Base-by-base conservation (phyloP, 1,140 invertebrate species). In the Proctacanthus coquilletti region DNA sequence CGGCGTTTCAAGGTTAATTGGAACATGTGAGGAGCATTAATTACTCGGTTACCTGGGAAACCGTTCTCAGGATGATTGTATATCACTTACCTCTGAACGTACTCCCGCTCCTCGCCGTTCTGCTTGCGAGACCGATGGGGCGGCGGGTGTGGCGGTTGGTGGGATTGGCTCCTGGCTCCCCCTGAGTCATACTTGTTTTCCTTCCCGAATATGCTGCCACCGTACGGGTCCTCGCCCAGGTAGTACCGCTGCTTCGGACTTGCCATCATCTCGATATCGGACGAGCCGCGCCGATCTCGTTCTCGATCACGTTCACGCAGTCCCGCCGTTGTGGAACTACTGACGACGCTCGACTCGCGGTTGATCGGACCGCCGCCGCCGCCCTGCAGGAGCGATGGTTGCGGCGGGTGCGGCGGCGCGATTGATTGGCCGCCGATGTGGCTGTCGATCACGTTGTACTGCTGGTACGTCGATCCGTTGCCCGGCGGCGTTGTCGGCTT, bases 211-310 rank as follows among this genome's bases (percentile, higher is more conserved):
- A 83, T 79, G 51, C 75, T 80, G 38, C 78, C 79, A 19, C 71
- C 75, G 53, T 81, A 84, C 4, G 81, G 80, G 65, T 84, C 80
- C 60, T 85, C 80, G 9, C 81, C 81, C 23, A 84, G 65, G 52
- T 86, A 84, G 58, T 83, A 86, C 38, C 76, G 71, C 48, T 81
- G 77, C 29, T 74, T 60, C 0, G 76, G 75, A 42, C 61, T 64
- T 1, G 57, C 52, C 3, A 66, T 62, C 14, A 63, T 41, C 21
- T 53, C 46, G 31, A 31, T 29, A 17, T 30, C 21, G 5, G 38
- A 38, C 9, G 41, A 42, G 30, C 30, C 27, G 10, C 35, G 19
- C 34, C 41, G 31, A 38, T 34, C 13, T 23, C 5, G 30, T 13
- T 32, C 13, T 10, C 31, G 30, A 3, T 27, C 4, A 27, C 21